Evolutionary conservation across 2,888 invertebrate genomes (phyloP).

Genomic region (Cantharis lateralis): DNA sequence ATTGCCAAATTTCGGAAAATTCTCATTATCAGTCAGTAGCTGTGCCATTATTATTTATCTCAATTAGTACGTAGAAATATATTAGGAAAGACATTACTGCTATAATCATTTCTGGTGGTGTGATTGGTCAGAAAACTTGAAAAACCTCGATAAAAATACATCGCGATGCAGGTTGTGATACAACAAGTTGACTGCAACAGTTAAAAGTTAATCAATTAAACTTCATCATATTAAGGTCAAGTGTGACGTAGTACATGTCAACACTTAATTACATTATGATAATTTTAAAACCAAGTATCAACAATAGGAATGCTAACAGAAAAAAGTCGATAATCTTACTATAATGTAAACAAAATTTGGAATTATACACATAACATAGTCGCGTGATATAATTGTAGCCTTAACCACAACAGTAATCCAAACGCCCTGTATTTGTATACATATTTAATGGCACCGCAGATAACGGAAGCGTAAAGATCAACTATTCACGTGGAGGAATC

Average conservation of each 20-base stretch:
- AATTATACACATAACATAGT: neutral
- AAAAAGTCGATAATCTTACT: neutral
- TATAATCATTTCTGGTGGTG: no score
- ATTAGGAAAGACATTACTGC: no score
- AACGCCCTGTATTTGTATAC: constrained; percentile 11
- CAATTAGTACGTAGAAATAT: neutral
- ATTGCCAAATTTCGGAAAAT: no score
- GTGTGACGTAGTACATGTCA: neutral
- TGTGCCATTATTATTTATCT: neutral
- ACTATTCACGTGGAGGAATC: constrained; percentile 26
- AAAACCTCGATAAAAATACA: neutral
- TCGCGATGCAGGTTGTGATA: neutral
- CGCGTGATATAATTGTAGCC: neutral
- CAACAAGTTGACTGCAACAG: neutral
- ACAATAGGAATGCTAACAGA: neutral
- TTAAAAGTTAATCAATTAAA: neutral
- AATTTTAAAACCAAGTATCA: neutral
- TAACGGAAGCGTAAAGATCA: constrained; percentile 32
- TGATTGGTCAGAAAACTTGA: neutral
- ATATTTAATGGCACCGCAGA: constrained; percentile 14
- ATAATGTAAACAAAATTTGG: neutral
- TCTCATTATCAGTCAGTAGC: neutral
- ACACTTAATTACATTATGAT: neutral
- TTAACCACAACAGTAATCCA: constrained; percentile 22
- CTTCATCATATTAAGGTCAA: neutral